Evolutionary conservation across 2,888 invertebrate genomes (phyloP), one percentile per base, ranked within the genome.

Genomic region (Rotaria socialis): DNA sequence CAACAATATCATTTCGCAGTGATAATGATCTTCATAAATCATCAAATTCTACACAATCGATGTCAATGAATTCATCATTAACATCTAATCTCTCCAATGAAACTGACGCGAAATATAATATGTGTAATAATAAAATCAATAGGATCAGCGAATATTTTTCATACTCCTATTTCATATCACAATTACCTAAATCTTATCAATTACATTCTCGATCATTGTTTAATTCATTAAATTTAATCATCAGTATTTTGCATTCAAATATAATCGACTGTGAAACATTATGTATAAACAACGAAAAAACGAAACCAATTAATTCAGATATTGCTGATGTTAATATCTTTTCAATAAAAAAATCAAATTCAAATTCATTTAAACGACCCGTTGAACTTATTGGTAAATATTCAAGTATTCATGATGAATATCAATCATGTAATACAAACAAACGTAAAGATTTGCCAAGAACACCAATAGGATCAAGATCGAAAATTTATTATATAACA

Each of bases 401-500:
- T 67, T 35, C 27, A 19, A 35, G 67, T 67, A 6, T 35, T 14
- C 27, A 67, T 11, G 47, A 80, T 80, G 80, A 47, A 5, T 80
- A 80, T 80, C 24, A 43, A 47, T 47, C 80, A 80, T 80, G 80
- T 80, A 0, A 41, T 7, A 27, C 19, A 19, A 35, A 67, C 35
- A 35, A 67, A 67, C 67, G 67, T 35, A 35, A 35, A 35, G 67
- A 67, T 35, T 35, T 6, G 19, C 1, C 35, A 19, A 16, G 19
- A 4, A 35, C 6, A 67, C 11, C 16, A 19, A 11, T 14, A 16
- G 52, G 52, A 67, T 16, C 16, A 67, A 0, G 35, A 47, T 67
- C 67, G 7, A 67, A 35, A 67, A 67, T 35, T 35, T 80, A 80
- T 47, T 80, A 80, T 47, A 80, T 80, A 10, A 80, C 80, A 47